Evolutionary conservation across 2,888 invertebrate species (phyloP).

Genomic region (Aphidoletes aphidimyza): DNA sequence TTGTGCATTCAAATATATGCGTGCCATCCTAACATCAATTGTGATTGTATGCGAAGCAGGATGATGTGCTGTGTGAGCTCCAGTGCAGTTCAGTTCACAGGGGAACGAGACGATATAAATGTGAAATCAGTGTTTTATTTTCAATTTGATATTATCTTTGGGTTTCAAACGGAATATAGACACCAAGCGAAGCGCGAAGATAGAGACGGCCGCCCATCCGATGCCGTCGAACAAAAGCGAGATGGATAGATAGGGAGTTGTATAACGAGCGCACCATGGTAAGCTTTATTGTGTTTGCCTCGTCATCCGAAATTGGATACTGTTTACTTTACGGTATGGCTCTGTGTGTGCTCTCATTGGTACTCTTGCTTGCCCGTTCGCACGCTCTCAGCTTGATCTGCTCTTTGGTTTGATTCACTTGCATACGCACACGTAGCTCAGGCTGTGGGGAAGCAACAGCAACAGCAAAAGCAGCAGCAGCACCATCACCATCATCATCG

Average conservation of each 20-base stretch:
- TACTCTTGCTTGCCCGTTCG: not conserved
- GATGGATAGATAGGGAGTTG: conserved; percentile 12
- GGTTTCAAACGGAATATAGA: conserved; percentile 51
- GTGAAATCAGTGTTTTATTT: conserved; percentile 54
- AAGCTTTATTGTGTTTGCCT: conserved; percentile 50
- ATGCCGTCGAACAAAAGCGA: conserved; percentile 1
- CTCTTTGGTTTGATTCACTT: not conserved
- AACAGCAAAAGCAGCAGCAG: not conserved
- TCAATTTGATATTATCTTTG: conserved; percentile 54
- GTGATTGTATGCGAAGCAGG: conserved; percentile 42
- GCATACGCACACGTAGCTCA: conserved; percentile 28
- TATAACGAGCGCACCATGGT: conserved; percentile 43
- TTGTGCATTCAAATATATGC: not conserved
- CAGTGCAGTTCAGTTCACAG: conserved; percentile 21
- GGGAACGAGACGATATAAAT: conserved; percentile 52
- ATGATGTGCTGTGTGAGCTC: not conserved
- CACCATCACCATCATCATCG: not conserved
- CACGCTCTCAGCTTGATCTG: not conserved
- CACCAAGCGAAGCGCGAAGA: conserved; percentile 34
- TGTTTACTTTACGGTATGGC: conserved; percentile 52
- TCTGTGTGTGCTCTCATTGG: not conserved
- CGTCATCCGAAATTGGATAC: conserved; percentile 53
- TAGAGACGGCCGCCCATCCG: not conserved
- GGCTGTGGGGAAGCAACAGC: no score
- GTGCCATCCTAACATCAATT: conserved; percentile 9